Evolutionary conservation across 2,797 vertebrate species (phyloP).

Genomic region (Lacerta viridis): DNA sequence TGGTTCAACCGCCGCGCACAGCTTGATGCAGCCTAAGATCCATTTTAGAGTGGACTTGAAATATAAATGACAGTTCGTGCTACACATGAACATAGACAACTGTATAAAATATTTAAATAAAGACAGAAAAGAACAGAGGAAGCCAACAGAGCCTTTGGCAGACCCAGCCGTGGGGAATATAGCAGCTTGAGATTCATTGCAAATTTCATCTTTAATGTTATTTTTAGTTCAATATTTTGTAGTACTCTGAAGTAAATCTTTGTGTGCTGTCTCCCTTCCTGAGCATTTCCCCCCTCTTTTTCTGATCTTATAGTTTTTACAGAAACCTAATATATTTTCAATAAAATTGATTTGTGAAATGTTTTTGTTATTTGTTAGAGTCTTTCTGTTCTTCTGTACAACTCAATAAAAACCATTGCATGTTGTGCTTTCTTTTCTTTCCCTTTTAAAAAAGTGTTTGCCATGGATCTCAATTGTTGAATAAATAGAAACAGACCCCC

Average conservation of each 20-base stretch:
- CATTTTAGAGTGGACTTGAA: constrained; percentile 85
- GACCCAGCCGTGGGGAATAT: constrained; percentile 84
- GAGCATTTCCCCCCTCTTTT: constrained; percentile 65
- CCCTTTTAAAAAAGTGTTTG: constrained; percentile 50
- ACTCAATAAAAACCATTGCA: constrained; percentile 47
- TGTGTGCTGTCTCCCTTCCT: constrained; percentile 73
- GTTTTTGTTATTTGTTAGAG: constrained; percentile 66
- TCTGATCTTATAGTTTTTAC: constrained; percentile 66
- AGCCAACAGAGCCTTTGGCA: constrained; percentile 84
- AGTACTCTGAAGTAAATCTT: constrained; percentile 85
- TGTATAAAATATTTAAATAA: constrained; percentile 96
- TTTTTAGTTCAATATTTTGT: constrained; percentile 87
- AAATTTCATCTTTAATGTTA: constrained; percentile 87
- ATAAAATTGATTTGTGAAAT: constrained; percentile 79
- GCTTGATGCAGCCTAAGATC: constrained; percentile 82
- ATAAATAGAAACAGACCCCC: constrained; percentile 46
- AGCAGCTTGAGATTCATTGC: constrained; percentile 86
- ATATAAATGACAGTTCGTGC: constrained; percentile 92
- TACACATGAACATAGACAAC: constrained; percentile 89
- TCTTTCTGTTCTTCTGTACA: constrained; percentile 57
- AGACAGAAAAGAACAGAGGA: constrained; percentile 86
- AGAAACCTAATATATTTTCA: constrained; percentile 79
- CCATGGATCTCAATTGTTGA: constrained; percentile 57
- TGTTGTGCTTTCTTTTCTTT: constrained; percentile 44
- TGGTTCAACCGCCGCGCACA: constrained; percentile 72